Evolutionary conservation across 23 tunicate species (phyloP).

Genomic region (Diplosoma virens): DNA sequence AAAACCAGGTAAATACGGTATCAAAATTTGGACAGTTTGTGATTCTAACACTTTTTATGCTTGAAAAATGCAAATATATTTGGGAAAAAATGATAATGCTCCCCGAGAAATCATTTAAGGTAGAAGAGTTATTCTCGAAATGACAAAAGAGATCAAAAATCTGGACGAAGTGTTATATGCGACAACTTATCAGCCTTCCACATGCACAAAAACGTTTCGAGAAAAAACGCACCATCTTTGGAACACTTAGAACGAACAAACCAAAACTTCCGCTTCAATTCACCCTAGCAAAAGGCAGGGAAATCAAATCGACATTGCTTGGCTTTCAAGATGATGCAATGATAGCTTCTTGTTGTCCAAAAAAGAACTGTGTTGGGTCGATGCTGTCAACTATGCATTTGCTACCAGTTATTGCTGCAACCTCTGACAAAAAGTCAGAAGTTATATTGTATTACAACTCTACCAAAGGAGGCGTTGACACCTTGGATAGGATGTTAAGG

Average conservation of each 20-base stretch:
- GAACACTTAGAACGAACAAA: slow-evolving; percentile 15
- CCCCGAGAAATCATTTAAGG: slow-evolving; percentile 23
- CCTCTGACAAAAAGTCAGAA: slow-evolving; percentile 17
- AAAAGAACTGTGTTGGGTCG: not conserved
- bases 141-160: slow-evolving; percentile 23
- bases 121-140: slow-evolving; percentile 15
- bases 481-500: slow-evolving; percentile 13
- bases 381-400: slow-evolving; percentile 25
- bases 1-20: slow-evolving; percentile 28
- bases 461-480: slow-evolving; percentile 22
- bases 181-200: slow-evolving; percentile 17
- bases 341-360: slow-evolving; percentile 15
- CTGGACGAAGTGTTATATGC: slow-evolving; percentile 14
- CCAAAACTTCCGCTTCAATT: slow-evolving; percentile 23
- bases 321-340: slow-evolving; percentile 20
- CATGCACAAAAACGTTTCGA: not conserved
- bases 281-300: slow-evolving; percentile 2
- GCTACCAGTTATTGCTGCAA: not conserved
- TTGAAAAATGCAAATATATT: slow-evolving; percentile 24
- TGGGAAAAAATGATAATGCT: slow-evolving; percentile 18
- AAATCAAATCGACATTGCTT: slow-evolving; percentile 2
- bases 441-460: slow-evolving; percentile 22
- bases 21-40: slow-evolving; percentile 36
- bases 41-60: slow-evolving; percentile 31
- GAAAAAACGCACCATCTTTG: slow-evolving; percentile 2